Evolutionary conservation across 2,797 vertebrate genomes (phyloP).

Genomic region (Sarcophilus harrisii): DNA sequence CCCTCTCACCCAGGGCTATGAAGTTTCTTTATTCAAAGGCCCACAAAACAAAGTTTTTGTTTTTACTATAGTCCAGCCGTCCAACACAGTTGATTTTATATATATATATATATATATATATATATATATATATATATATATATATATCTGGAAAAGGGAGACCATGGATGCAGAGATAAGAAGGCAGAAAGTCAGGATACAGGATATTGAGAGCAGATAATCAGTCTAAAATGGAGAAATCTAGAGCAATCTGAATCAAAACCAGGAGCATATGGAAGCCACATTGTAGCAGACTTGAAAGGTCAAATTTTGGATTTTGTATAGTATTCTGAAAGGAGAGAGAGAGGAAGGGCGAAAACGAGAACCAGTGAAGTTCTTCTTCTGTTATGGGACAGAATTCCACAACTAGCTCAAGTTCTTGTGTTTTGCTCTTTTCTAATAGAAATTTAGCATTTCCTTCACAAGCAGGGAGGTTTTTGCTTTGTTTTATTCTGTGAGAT

Average conservation of each 20-base stretch:
- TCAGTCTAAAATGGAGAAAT: background rate
- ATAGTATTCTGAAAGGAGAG: background rate
- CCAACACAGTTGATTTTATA: too few species aligned
- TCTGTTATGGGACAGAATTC: background rate
- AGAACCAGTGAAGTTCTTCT: background rate
- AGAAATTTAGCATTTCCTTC: conserved; percentile 46
- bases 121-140: too few species aligned
- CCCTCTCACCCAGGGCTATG: too few species aligned
- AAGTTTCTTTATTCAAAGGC: too few species aligned
- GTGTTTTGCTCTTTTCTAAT: background rate
- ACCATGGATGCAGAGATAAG: background rate
- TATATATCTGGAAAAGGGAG: background rate
- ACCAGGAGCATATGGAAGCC: background rate
- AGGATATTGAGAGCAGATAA: background rate
- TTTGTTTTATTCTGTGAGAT: conserved; percentile 43
- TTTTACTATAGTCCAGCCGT: too few species aligned
- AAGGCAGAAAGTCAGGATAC: background rate
- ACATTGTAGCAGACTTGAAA: background rate
- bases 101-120: too few species aligned
- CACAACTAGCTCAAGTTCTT: background rate
- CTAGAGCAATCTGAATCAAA: background rate
- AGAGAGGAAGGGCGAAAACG: too few species aligned
- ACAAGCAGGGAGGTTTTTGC: background rate
- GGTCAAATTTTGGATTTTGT: background rate
- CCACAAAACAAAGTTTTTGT: too few species aligned